Conservation (phyloP, 1,140 invertebrate species). For the Homarus americanus region DNA sequence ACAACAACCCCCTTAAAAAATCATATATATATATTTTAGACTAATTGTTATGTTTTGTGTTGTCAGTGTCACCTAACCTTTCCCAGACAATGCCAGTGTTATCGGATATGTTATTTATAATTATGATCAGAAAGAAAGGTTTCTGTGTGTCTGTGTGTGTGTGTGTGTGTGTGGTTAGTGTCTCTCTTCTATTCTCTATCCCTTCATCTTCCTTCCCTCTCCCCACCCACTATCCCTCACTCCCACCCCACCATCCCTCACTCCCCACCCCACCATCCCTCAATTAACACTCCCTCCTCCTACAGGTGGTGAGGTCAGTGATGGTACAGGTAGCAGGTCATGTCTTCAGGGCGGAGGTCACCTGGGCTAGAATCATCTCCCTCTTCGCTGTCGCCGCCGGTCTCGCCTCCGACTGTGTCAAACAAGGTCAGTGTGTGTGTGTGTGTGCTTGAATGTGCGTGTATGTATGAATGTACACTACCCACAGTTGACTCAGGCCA, state of each 20-base stretch:
- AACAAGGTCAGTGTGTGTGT: slow-evolving; percentile 59
- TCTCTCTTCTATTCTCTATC: not conserved
- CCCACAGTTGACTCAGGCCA: too few species aligned
- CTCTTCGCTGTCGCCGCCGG: slow-evolving; percentile 85
- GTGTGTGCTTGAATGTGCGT: not conserved
- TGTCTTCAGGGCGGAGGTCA: slow-evolving; percentile 82
- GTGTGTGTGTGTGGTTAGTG: too few species aligned
- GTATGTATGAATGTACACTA: slow-evolving; percentile 4
- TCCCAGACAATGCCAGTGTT: too few species aligned
- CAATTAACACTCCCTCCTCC: not conserved
- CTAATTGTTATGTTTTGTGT: too few species aligned
- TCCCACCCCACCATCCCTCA: too few species aligned
- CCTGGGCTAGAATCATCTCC: slow-evolving; percentile 85
- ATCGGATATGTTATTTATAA: too few species aligned
- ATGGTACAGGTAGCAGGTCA: slow-evolving; percentile 82
- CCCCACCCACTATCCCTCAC: not conserved
- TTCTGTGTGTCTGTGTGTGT: too few species aligned
- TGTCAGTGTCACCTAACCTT: too few species aligned
- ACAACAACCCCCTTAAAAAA: not conserved
- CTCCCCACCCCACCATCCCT: too few species aligned
- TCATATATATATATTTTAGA: too few species aligned
- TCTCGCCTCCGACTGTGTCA: slow-evolving; percentile 84
- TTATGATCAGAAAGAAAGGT: too few species aligned
- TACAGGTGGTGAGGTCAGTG: slow-evolving; percentile 79
- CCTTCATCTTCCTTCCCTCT: not conserved